These are phyloP conservation scores for Siniperca scherzeri DNA, from an alignment of 2,797 vertebrate species.

Conservation along the genomic window DNA sequence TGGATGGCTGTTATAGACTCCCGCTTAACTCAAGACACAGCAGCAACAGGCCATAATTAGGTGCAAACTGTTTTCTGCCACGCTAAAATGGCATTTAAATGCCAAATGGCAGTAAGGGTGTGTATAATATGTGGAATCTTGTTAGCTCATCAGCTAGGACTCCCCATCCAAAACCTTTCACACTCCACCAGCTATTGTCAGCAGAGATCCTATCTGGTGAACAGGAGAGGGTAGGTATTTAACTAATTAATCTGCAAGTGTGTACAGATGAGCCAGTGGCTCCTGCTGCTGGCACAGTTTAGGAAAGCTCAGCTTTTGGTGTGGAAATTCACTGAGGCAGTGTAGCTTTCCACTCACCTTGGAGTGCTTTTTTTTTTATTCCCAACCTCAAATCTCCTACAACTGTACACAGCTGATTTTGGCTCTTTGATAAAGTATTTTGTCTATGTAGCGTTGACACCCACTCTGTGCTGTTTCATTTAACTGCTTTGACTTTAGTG, in stretches of 20 bases:
- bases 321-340: conserved; percentile 24
- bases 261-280: conserved; percentile 34
- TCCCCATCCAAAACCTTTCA: conserved; percentile 55
- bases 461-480: conserved; percentile 55
- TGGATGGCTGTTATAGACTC: conserved; percentile 30
- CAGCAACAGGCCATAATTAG: conserved; percentile 88
- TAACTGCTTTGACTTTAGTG: conserved; percentile 55
- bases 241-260: conserved; percentile 49
- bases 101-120: conserved; percentile 84
- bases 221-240: conserved; percentile 48
- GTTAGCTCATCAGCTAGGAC: conserved; percentile 48
- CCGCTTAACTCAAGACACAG: conserved; percentile 56
- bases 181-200: conserved; percentile 51
- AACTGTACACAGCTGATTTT: conserved; percentile 31
- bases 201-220: conserved; percentile 52
- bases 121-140: conserved; percentile 70
- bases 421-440: conserved; percentile 60
- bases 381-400: conserved; percentile 5
- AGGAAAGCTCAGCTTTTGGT: conserved; percentile 24
- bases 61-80: conserved; percentile 83
- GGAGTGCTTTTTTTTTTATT: conserved; percentile 8
- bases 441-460: conserved; percentile 57
- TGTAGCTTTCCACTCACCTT: conserved; percentile 10
- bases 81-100: conserved; percentile 89
- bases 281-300: conserved; percentile 26